These are phyloP conservation scores for Stegophylla sp. DNA, from an alignment of 2,888 invertebrate genomes.

Conservation along the genomic window DNA sequence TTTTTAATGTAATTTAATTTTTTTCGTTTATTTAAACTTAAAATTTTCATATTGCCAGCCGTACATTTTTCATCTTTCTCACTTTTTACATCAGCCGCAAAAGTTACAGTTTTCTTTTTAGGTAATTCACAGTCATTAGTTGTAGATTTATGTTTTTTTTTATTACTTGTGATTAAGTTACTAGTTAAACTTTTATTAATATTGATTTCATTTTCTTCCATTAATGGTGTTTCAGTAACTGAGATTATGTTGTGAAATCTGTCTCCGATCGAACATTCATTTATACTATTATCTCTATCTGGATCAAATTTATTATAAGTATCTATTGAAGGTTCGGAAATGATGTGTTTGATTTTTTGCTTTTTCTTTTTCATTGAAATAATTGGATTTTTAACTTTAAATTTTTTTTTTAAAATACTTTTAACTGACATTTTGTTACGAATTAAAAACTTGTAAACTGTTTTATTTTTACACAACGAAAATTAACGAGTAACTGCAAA, in stretches of 20 bases:
- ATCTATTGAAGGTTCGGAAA: background rate
- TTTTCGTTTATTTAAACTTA: slow-evolving; percentile 49
- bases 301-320: slow-evolving; percentile 14
- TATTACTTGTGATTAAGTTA: background rate
- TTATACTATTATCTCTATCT: background rate
- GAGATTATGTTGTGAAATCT: background rate
- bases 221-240: background rate
- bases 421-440: slow-evolving; percentile 40
- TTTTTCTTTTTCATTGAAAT: slow-evolving; percentile 28
- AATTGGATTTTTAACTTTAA: slow-evolving; percentile 39
- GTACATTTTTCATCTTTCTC: slow-evolving; percentile 25
- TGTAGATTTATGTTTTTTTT: slow-evolving; percentile 11
- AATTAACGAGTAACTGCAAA: too few relatives aligned
- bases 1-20: slow-evolving; percentile 45
- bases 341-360: background rate
- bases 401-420: slow-evolving; percentile 40
- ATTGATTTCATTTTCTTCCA: background rate
- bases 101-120: slow-evolving; percentile 24
- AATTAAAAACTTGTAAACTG: too few relatives aligned
- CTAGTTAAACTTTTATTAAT: background rate
- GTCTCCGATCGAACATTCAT: background rate
- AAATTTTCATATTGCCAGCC: slow-evolving; percentile 21
- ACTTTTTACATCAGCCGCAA: slow-evolving; percentile 23
- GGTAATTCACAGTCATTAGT: background rate
- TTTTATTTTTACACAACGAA: too few relatives aligned